Evolutionary conservation across 2,797 vertebrate species (phyloP), one percentile per base, ranked within the genome.

Genomic region (Poeciliopsis paucimaculata): DNA sequence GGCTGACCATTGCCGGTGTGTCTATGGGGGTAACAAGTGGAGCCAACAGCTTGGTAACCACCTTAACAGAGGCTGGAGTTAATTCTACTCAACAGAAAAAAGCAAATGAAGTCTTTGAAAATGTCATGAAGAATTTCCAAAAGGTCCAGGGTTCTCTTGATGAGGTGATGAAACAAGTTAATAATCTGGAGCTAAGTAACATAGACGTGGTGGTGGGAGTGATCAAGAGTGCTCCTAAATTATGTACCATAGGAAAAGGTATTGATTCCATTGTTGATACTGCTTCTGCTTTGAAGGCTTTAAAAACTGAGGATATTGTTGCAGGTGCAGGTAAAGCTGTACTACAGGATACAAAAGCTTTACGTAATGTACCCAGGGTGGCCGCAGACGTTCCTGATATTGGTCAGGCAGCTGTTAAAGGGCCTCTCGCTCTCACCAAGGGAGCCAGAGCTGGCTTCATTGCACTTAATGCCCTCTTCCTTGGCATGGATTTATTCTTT

Each of bases 401-500:
- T 15, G 92, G 94, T 9, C 91, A 94, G 73, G 75, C 92, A 26
- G 92, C 89, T 18, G 85, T 77, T 60, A 94, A 88, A 82, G 90
- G 86, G 0, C 72, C 93, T 1, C 72, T 91, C 2, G 90, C 88
- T 0, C 20, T 91, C 7, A 55, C 90, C 18, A 86, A 89, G 2
- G 47, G 88, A 18, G 89, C 90, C n/a, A 93, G 94, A 74, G 91
- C 78, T 0, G 91, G 91, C 8, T 9, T 93, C 1, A 94, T 95
- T 0, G 81, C 66, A 0, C 0, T 90, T 12, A 95, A 95, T 15
- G 90, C 88, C 41, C 77, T 95, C 2, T 96, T 95, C 77, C 66
- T 96, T 2, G 94, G 94, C 23, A 43, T 94, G 75, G 94, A 96
- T 18, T 55, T 95, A 11, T 73, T 94, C 76, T 90, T 90, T 80